Percentiles rank a stretch among this genome's conserved stretches.
phyloP scores from a whole-genome alignment of 2,888 invertebrate species.

The Sabellastarte sp. region DNA sequence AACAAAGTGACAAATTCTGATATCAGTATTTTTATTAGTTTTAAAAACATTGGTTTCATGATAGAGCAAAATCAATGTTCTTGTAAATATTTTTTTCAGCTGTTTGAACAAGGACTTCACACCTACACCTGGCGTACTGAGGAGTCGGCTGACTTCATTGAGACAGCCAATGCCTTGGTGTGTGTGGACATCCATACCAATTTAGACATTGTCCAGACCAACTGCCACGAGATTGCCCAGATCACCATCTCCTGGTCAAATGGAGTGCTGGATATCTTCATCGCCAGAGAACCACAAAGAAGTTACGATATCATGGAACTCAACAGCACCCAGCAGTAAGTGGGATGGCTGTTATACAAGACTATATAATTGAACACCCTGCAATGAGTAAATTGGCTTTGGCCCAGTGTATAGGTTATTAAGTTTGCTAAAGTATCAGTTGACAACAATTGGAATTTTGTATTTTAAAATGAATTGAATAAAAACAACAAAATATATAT shows the following conservation, averaged over 20 bases:
- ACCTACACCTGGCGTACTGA: slow-evolving; percentile 57
- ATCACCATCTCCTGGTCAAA: slow-evolving; percentile 55
- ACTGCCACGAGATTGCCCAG: slow-evolving; percentile 50
- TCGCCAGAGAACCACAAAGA: slow-evolving; percentile 32
- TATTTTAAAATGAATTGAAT: too few species aligned
- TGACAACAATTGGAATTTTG: too few species aligned
- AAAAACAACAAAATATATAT: too few species aligned
- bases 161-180: slow-evolving; percentile 54
- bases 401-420: too few species aligned
- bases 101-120: slow-evolving; percentile 54
- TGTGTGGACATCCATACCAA: slow-evolving; percentile 55
- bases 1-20: too few species aligned
- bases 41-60: too few species aligned
- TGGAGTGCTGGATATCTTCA: slow-evolving; percentile 50
- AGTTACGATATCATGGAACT: slow-evolving; percentile 54
- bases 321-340: slow-evolving; percentile 47
- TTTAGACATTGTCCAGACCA: slow-evolving; percentile 55
- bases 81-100: slow-evolving; percentile 35
- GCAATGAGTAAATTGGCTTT: too few species aligned
- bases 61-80: too few species aligned
- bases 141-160: slow-evolving; percentile 58
- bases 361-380: too few species aligned
- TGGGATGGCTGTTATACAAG: too few species aligned
- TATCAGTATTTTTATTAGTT: too few species aligned
- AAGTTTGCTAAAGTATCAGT: too few species aligned